Conservation (phyloP, 2,888 invertebrate genomes). For the Toxonevra muliebris region DNA sequence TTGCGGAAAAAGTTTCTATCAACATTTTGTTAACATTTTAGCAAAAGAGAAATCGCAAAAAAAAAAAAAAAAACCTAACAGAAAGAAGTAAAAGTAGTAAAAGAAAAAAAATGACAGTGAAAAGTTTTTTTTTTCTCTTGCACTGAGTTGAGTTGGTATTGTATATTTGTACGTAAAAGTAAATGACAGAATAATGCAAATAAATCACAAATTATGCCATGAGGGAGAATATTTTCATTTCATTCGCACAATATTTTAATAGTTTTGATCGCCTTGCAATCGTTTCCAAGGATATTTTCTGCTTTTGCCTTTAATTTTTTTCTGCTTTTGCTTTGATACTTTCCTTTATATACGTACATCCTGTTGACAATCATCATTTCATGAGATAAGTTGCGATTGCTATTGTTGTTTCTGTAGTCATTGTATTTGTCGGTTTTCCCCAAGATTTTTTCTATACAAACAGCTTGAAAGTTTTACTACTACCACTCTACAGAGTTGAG, state of each 20-base stretch:
- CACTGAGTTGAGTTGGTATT: neutral
- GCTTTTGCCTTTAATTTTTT: too few species aligned
- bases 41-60: slow-evolving; percentile 6
- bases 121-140: slow-evolving; percentile 10
- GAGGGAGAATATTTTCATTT: slow-evolving; percentile 1
- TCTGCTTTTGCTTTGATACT: too few species aligned
- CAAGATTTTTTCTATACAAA: too few species aligned
- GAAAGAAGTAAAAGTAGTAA: neutral
- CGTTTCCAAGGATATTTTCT: neutral
- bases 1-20: slow-evolving; percentile 10
- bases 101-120: slow-evolving; percentile 10
- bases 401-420: too few species aligned
- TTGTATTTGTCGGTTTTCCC: too few species aligned
- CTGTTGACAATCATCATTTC: slow-evolving; percentile 26
- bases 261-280: slow-evolving; percentile 20
- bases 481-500: too few species aligned
- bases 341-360: neutral
- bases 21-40: slow-evolving; percentile 15
- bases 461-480: too few species aligned
- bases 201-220: slow-evolving; percentile 38
- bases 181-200: slow-evolving; percentile 32
- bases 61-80: too few species aligned
- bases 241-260: slow-evolving; percentile 21
- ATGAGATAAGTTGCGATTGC: neutral
- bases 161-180: neutral